Evolutionary conservation across 2,797 vertebrate species (phyloP), one percentile per base, ranked within the genome.

Genomic region (Hybognathus amarus): DNA sequence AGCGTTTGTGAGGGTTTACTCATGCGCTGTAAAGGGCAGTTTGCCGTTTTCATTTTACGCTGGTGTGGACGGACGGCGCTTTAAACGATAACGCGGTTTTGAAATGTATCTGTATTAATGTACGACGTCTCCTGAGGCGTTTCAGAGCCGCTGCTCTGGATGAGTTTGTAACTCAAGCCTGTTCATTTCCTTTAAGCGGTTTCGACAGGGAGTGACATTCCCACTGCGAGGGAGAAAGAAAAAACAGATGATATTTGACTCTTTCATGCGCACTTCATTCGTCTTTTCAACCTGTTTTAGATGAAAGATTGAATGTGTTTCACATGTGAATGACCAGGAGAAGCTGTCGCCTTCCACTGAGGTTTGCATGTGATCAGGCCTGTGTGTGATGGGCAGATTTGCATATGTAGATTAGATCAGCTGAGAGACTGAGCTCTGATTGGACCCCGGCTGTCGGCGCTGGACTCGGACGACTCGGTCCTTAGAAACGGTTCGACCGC

Each of bases 171-270:
- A 71, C 10, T 87, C 83, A 90, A 85, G 88, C 83, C 88, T 63
- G 45, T 9, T 56, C 87, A 83, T 22, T 84, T 91, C 89, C 27
- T 70, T 85, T 81, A 88, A 94, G 91, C 83, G 27, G 63, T 87
- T 91, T 83, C 90, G 93, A 93, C 92, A 88, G 89, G 79, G 56
- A 89, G 90, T 63, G 59, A 30, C 59, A 30, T 63, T 63, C 59
- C 42, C 85, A 83, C 87, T 83, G 83, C 15, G 86, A 87, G 88
- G 68, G 83, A 87, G 87, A 87, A 88, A 63, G 87, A 87, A 88
- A 87, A 85, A 92, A 90, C 91, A 92, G 89, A 93, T 91, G 92
- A 92, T 90, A 90, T 91, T 88, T 87, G 92, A 93, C 90, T 91
- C 71, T 86, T 84, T 82, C 87, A 77, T 64, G 33, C 90, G 87